Conservation (phyloP, 1,140 invertebrate genomes). For the Zeugodacus cucurbitae region DNA sequence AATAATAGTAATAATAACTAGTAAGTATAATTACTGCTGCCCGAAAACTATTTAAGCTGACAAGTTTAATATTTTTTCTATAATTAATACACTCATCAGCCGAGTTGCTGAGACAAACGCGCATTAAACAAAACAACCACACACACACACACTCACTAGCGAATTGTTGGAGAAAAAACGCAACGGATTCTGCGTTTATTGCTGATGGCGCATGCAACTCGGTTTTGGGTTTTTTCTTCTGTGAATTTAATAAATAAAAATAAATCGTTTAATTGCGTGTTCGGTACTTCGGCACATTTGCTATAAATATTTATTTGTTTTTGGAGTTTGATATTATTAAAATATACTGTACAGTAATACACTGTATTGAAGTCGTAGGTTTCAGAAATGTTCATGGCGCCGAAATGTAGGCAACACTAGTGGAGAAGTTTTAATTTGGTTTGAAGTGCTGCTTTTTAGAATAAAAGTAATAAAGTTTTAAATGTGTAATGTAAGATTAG, state of each 20-base stretch:
- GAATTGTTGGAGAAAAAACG: neutral
- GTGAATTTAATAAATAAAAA: neutral
- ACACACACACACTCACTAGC: no score
- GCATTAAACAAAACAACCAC: neutral
- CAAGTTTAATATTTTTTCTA: slow-evolving; percentile 32
- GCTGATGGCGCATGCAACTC: neutral
- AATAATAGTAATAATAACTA: neutral
- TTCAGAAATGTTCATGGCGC: no score
- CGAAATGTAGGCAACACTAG: no score
- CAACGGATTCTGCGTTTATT: neutral
- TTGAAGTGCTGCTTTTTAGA: no score
- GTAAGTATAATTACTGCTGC: slow-evolving; percentile 9
- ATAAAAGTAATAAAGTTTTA: no score
- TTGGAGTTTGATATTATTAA: neutral
- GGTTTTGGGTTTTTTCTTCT: neutral
- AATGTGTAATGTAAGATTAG: no score
- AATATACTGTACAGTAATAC: no score
- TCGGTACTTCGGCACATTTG: neutral
- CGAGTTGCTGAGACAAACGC: neutral
- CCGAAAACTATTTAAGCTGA: slow-evolving; percentile 38
- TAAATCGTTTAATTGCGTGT: neutral
- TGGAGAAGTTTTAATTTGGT: no score
- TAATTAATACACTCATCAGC: slow-evolving; percentile 20
- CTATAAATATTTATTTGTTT: neutral
- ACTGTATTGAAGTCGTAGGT: no score